Evolutionary conservation across 1,140 invertebrate species (phyloP).

Genomic region (Drosophila nebulosa): DNA sequence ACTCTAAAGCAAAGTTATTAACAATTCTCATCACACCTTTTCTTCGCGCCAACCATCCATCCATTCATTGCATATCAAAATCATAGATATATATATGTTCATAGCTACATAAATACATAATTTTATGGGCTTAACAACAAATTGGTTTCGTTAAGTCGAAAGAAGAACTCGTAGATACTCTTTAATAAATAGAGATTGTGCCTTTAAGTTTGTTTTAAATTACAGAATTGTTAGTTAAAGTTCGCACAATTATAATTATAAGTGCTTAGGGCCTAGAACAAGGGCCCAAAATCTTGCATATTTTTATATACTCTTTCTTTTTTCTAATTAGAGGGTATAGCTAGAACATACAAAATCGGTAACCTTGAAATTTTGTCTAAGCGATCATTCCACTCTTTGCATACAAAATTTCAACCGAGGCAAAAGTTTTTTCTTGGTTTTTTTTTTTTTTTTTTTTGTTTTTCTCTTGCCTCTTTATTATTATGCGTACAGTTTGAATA

Average conservation of each 20-base stretch:
- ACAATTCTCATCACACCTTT: background rate
- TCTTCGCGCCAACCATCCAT: background rate
- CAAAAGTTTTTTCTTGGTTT: constrained; percentile 7
- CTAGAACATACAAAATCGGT: constrained; percentile 9
- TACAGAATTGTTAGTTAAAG: too few species aligned
- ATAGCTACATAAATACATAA: background rate
- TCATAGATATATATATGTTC: too few species aligned
- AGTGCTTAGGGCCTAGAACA: background rate
- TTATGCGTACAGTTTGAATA: constrained; percentile 53
- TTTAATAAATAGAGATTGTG: background rate
- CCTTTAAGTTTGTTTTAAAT: too few species aligned
- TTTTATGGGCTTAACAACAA: background rate
- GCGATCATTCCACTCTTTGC: constrained; percentile 80
- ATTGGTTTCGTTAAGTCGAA: background rate
- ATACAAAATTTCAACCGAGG: constrained; percentile 49
- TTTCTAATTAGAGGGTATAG: background rate
- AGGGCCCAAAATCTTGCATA: background rate
- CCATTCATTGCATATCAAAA: background rate
- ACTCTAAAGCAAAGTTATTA: background rate
- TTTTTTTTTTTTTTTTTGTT: background rate
- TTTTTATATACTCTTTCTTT: background rate
- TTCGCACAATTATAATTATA: too few species aligned
- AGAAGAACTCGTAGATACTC: background rate
- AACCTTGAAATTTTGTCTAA: constrained; percentile 75
- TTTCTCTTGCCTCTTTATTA: background rate